A percentile compares a stretch with the other conserved stretches of the same genome.
Conservation (phyloP, 1,140 invertebrate genomes). For the Cepaea nemoralis region DNA sequence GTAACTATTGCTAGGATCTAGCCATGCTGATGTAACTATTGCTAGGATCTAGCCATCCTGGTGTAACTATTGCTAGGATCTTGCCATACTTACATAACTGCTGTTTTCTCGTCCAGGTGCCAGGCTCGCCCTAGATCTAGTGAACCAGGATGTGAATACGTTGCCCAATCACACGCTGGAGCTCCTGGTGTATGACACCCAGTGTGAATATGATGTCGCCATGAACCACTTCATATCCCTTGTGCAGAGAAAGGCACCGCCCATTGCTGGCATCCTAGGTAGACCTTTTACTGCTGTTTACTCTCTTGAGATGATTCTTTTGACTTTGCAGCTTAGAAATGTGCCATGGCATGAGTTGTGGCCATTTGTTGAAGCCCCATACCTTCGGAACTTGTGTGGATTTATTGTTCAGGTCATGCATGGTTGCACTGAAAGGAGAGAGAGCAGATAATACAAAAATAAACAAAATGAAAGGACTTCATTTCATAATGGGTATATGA, state of each 20-base stretch:
- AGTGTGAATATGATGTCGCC: conserved; percentile 82
- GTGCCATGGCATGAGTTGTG: not conserved
- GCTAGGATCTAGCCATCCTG: too few species aligned
- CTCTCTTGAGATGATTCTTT: not conserved
- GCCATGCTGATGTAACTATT: too few species aligned
- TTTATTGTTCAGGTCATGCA: too few species aligned
- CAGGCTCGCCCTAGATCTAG: conserved; percentile 77
- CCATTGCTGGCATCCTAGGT: conserved; percentile 81
- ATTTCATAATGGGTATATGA: too few species aligned
- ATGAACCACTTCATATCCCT: conserved; percentile 81
- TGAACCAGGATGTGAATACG: conserved; percentile 78
- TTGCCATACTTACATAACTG: too few species aligned
- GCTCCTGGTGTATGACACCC: conserved; percentile 78
- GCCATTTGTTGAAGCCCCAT: not conserved
- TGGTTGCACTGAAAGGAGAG: too few species aligned
- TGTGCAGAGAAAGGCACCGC: conserved; percentile 73
- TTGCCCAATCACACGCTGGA: conserved; percentile 78
- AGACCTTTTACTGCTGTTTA: conserved; percentile 20
- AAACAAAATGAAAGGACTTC: too few species aligned
- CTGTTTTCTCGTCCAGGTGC: too few species aligned
- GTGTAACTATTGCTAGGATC: too few species aligned
- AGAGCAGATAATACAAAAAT: too few species aligned
- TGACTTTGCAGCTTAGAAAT: not conserved
- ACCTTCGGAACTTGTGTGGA: too few species aligned
- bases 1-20: too few species aligned